Percentiles rank a stretch among this genome's conserved stretches.
phyloP scores from a whole-genome alignment of 53 echinoderm and acorn worm species.

The Actinopyga echinites region DNA sequence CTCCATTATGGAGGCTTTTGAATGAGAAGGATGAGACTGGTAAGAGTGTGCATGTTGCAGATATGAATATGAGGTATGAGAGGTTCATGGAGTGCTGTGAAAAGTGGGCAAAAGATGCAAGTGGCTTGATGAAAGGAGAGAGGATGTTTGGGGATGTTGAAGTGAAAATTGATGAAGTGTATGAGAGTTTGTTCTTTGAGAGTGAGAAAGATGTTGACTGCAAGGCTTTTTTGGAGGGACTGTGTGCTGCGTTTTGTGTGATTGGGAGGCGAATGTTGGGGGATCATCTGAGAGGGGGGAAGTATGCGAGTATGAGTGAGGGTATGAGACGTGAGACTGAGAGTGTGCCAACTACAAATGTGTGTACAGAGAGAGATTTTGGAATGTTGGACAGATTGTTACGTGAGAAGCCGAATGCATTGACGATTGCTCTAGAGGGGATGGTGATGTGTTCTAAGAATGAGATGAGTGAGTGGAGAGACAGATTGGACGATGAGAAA shows the following conservation, averaged over 20 bases:
- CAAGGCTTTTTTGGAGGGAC: constrained; percentile 51
- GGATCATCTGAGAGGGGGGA: constrained; percentile 40
- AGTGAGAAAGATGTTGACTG: constrained; percentile 28
- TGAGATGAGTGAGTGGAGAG: no score
- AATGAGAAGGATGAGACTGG: no score
- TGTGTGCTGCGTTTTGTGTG: no score
- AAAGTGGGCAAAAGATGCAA: constrained; percentile 59
- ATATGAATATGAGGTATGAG: constrained; percentile 22
- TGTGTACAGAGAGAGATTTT: constrained; percentile 59
- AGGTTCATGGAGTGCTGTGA: constrained; percentile 45
- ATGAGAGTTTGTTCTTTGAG: constrained; percentile 41
- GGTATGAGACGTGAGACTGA: constrained; percentile 45
- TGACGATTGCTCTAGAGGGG: no score
- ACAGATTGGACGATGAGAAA: background rate
- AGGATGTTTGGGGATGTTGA: constrained; percentile 49
- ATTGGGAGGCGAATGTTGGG: no score
- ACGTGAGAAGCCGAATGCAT: no score
- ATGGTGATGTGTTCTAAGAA: no score
- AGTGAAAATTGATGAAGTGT: constrained; percentile 34
- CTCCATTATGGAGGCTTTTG: constrained; percentile 61
- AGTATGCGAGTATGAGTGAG: constrained; percentile 43
- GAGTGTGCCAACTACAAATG: constrained; percentile 64
- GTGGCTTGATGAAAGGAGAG: constrained; percentile 49
- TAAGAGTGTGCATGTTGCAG: background rate
- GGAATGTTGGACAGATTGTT: constrained; percentile 71